Evolutionary conservation across 2,888 invertebrate genomes (phyloP), one percentile per base, ranked within the genome.

Genomic region (Volucella inanis): DNA sequence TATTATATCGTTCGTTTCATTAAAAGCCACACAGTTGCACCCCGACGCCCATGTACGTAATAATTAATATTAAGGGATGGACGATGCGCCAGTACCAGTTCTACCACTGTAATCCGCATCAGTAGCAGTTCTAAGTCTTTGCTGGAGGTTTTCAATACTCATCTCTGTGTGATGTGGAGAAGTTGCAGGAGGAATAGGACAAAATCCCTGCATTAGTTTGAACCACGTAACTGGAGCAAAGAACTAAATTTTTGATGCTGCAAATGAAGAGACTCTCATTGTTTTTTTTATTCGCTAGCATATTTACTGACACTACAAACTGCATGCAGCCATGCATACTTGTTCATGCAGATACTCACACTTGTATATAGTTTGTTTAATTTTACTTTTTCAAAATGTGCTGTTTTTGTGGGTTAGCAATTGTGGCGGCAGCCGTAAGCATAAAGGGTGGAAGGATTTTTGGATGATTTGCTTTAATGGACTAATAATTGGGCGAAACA

Each of bases 1-100:
- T 78, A 78, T 83, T 77, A 78, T 78, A 83, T 68, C 68, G 83
- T 78, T 78, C 68, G 78, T 83, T 83, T 78, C 72, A 78, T 83
- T 78, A 83, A 83, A 68, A 83, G 68, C 83, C 77, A 67, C 77
- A 74, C 55, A 67, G 61, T 18, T 67, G 55, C 62, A 67, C 67
- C 77, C 72, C 72, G 68, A 57, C 55, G 65, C 71, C 67, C 47
- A 39, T 72, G 77, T 62, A 71, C 61, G 71, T 67, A 77, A 67
- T 72, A 72, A 72, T 82, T 52, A 74, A 68, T 68, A 83, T 83
- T 61, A 43, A 31, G 31, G 31, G 31, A 31, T 67, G 67, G 45
- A 64, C 77, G 72, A 72, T 78, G 78, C 67, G 45, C 59, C 14
- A n/a, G 49, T 50, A 31, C 6, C 31, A 31, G 31, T 31, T 31